Evolutionary conservation across 1,140 invertebrate genomes (phyloP).

Genomic region (Colletes latitarsis): DNA sequence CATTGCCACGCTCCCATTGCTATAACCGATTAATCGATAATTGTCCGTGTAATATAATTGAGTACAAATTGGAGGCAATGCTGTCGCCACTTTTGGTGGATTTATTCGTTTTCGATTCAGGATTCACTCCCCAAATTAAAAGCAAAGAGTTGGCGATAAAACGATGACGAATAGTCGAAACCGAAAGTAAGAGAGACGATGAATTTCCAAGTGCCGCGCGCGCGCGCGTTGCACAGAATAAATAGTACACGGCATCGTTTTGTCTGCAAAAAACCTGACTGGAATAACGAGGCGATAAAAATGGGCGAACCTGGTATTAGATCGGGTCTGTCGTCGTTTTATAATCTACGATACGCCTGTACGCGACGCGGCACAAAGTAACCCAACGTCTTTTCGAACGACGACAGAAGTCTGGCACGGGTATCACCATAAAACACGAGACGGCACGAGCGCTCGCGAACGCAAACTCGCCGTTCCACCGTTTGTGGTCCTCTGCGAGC

Average conservation of each 20-base stretch:
- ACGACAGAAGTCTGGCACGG: constrained; percentile 40
- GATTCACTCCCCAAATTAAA: no score
- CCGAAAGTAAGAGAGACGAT: no score
- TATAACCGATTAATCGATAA: no score
- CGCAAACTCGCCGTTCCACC: background rate
- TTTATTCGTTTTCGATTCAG: no score
- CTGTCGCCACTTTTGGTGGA: no score
- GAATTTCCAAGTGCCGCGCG: background rate
- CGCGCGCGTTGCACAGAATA: background rate
- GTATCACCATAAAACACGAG: constrained; percentile 11
- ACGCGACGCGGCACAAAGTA: background rate
- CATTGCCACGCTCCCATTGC: background rate
- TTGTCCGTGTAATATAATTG: no score
- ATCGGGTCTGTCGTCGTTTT: constrained; percentile 24
- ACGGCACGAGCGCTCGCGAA: background rate
- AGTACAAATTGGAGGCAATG: no score
- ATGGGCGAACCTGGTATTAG: constrained; percentile 33
- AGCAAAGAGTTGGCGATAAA: no score
- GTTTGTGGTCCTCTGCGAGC: background rate
- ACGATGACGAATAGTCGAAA: no score
- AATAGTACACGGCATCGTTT: background rate
- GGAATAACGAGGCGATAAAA: constrained; percentile 15
- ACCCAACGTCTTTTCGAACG: background rate
- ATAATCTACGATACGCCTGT: background rate
- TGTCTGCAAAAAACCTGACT: background rate